These are phyloP conservation scores for Ochotona princeps DNA, from an alignment of 2,113 vertebrate genomes.

Conservation along the genomic window DNA sequence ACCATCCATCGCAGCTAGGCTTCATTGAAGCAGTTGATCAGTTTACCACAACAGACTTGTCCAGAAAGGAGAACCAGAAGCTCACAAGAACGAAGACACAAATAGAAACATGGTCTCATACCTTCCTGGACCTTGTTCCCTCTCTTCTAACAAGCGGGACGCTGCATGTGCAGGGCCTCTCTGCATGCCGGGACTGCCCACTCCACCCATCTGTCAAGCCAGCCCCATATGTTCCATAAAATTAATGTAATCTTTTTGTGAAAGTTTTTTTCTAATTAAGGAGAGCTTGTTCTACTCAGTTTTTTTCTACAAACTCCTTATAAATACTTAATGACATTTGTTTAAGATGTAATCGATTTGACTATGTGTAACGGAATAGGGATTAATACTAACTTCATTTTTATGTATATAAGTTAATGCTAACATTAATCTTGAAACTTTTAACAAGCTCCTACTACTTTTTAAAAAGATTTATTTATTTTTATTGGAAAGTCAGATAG, in stretches of 20 bases:
- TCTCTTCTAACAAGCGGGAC: neutral
- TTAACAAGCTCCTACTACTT: conserved; percentile 9
- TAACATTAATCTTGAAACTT: conserved; percentile 9
- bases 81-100: neutral
- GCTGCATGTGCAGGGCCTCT: neutral
- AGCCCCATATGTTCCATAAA: conserved; percentile 37
- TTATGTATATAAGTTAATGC: neutral
- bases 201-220: conserved; percentile 4
- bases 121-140: neutral
- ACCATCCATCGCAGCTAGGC: neutral
- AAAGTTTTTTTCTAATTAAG: conserved; percentile 6
- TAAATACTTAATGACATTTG: neutral
- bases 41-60: neutral
- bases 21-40: neutral
- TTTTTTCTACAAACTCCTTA: conserved; percentile 23
- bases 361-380: neutral
- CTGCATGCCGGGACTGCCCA: neutral
- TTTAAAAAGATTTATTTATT: neutral
- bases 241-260: neutral
- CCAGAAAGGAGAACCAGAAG: conserved; percentile 8
- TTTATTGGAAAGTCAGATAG: no score
- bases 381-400: neutral
- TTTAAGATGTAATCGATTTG: neutral
- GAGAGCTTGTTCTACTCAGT: neutral
- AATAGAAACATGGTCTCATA: neutral